phyloP scores from a whole-genome alignment of 2,113 vertebrate species.

The Platanista minor region DNA sequence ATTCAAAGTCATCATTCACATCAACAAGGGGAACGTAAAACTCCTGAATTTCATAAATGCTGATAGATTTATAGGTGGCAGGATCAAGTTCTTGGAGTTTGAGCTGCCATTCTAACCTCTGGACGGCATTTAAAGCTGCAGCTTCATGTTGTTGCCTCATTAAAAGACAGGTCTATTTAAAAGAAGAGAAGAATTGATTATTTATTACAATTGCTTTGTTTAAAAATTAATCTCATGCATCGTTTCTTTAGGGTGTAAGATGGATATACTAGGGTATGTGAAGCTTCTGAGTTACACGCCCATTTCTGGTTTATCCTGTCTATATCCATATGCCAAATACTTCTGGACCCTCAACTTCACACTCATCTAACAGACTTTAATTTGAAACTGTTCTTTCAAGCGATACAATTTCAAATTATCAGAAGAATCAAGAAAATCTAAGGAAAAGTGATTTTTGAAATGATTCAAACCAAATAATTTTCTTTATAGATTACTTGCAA shows the following conservation, averaged over 20 bases:
- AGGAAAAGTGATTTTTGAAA: background rate
- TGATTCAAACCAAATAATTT: background rate
- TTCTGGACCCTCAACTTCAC: background rate
- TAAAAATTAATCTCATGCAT: background rate
- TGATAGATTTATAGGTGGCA: constrained; percentile 97
- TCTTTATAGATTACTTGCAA: background rate
- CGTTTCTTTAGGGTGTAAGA: background rate
- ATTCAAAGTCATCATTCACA: constrained; percentile 98
- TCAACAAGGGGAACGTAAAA: constrained; percentile 99
- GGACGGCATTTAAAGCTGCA: constrained; percentile 96
- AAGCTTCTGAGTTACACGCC: background rate
- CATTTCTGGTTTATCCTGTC: background rate
- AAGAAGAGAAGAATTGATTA: constrained; percentile 48
- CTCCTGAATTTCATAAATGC: constrained; percentile 98
- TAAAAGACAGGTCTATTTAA: constrained; percentile 93
- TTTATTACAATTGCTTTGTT: background rate
- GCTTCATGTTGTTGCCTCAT: constrained; percentile 99
- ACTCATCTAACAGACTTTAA: background rate
- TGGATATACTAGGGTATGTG: background rate
- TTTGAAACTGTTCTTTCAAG: constrained; percentile 5
- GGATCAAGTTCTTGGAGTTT: constrained; percentile 98
- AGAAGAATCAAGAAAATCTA: background rate
- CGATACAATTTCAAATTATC: constrained; percentile 4
- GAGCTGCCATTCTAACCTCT: constrained; percentile 98
- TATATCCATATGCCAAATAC: background rate